Conservation (phyloP, 2,797 vertebrate species). For the Morelia viridis region DNA sequence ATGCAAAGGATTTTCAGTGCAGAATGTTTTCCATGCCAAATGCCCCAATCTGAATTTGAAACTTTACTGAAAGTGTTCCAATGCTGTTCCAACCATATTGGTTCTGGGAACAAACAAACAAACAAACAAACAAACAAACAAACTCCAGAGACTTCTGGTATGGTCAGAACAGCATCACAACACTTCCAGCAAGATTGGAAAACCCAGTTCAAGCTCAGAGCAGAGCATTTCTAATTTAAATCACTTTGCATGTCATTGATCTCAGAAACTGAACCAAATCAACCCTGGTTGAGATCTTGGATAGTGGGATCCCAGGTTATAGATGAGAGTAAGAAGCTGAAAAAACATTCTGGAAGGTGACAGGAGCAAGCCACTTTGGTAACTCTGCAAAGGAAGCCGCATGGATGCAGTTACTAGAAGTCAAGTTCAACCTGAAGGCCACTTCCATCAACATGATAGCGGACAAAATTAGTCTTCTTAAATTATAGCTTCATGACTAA, state of each 20-base stretch:
- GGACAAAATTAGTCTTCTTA: background rate
- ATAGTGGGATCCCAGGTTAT: too few relatives aligned
- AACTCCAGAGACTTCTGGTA: background rate
- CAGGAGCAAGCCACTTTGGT: background rate
- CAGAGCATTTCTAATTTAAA: background rate
- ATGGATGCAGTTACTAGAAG: background rate
- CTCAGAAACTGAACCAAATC: background rate
- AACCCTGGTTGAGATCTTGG: too few relatives aligned
- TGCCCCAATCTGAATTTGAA: background rate
- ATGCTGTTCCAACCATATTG: background rate
- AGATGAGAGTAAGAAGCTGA: background rate
- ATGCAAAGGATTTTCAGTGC: background rate
- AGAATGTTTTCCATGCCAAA: background rate
- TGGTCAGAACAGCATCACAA: background rate
- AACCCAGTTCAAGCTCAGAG: background rate
- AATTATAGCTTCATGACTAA: background rate
- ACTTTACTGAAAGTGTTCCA: background rate
- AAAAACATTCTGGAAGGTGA: background rate
- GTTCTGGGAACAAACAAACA: background rate
- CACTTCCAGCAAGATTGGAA: background rate
- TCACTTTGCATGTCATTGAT: background rate
- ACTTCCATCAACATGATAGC: background rate
- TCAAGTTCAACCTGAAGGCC: background rate
- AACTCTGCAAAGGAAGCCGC: background rate
- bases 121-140: background rate